Evolutionary conservation across 2,888 invertebrate genomes (phyloP), one percentile per base, ranked within the genome.

Genomic region (Rhorus exstirpatorius): DNA sequence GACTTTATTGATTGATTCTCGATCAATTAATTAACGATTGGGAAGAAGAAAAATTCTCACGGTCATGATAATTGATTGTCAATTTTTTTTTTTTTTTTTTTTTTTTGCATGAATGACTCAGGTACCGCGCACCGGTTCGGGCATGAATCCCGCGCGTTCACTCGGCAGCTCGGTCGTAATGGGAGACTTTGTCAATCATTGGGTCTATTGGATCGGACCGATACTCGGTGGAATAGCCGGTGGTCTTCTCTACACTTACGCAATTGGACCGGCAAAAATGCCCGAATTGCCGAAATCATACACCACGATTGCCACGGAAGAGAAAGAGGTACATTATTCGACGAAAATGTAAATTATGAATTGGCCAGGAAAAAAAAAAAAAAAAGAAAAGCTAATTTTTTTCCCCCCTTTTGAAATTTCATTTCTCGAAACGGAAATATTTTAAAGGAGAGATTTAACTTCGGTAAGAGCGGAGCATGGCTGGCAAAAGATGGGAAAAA

Each of bases 131-230:
- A 98, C 98, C 8, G 97, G 98, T 55, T 95, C 98, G 46, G 97
- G 98, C 88, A 98, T 98, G 98, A 98, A 98, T 93, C 98, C 98
- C 0, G 98, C 98, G 0, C 94, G 98, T 83, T 96, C 97, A 80
- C 95, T 98, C 89, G 98, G 98, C 79, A 97, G 97, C 0, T 97
- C 98, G 1, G 95, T 97, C 24, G 95, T 98, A 77, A 95, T 95
- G 85, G 95, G 95, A 81, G 93, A 93, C 35, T 98, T 97, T 96
- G 93, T 93, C 2, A 93, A 97, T 87, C 98, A 98, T 89, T 98
- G 98, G 98, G 96, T 98, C 0, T 98, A 97, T 93, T 98, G 98
- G 98, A 94, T 96, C n/a, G 98, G 98, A 0, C 98, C 98, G 0
- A 95, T 97, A 80, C 93, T 96, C 1, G 98, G 98, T 46, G 98